Base-by-base conservation (phyloP, 2,113 vertebrate species). In the Rissa tridactyla region DNA sequence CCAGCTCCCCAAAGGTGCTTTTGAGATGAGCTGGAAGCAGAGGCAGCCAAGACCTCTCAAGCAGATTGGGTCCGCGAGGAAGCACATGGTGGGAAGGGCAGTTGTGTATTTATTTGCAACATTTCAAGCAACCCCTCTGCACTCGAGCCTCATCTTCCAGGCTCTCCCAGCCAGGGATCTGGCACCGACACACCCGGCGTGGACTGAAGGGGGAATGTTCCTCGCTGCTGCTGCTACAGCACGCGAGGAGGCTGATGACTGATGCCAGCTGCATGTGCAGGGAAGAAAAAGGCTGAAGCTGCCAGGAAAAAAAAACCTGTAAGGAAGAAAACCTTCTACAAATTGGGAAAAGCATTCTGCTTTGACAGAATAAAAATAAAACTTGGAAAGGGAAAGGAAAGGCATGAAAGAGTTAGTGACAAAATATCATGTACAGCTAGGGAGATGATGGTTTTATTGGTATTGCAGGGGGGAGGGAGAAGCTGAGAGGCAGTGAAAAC, bases 381-480 rank as follows among this genome's bases (percentile, higher is more conserved):
- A 93, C 65, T 84, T 82, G 88, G 94, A 88, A 95, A 92, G 78
- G 94, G 94, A 96, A 94, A 96, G 90, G 92, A 88, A 94, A 79
- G 88, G 80, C 91, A 76, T 82, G 96, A 97, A 96, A 96, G 97
- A 96, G 93, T 96, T 95, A 94, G 97, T 97, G 97, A 96, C 94
- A 97, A 98, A 97, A 97, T 97, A 97, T 72, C 95, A 34, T 89
- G 94, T 96, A 86, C 86, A 79, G 97, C 97, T 96, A 92, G 84
- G 82, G 95, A 96, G 93, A 94, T 98, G 98, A 97, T 97, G 96
- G 96, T 97, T 98, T 98, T 98, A 98, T 98, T 97, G 98, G 97
- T 97, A 96, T 96, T 96, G 72, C 77, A 57, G 71, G 46, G 96
- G 96, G 96, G 91, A 86, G 90, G 94, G 96, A 57, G 96, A 97